phyloP scores from a whole-genome alignment of 2,888 invertebrate species.

The Mechanitis messenoides region DNA sequence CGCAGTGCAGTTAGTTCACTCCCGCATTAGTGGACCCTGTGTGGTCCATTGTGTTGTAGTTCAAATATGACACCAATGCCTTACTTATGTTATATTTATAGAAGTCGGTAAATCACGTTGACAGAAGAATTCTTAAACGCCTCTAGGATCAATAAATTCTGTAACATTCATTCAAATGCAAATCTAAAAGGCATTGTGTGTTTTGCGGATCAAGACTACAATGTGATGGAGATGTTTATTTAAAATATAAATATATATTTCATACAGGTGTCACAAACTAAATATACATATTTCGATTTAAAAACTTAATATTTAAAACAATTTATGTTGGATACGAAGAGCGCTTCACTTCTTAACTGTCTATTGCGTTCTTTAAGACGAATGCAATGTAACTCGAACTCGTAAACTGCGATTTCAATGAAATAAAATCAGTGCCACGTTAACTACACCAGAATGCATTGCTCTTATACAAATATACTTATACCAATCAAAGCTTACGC shows the following conservation, averaged over 20 bases:
- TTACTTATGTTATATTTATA: constrained; percentile 31
- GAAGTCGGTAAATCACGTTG: constrained; percentile 21
- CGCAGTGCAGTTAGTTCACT: constrained; percentile 20
- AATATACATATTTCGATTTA: too few species aligned
- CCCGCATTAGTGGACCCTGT: constrained; percentile 38
- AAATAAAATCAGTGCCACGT: too few species aligned
- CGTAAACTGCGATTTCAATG: too few species aligned
- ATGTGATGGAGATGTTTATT: neutral
- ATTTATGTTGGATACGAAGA: too few species aligned
- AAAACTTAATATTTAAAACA: too few species aligned
- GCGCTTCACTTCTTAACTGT: too few species aligned
- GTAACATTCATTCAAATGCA: constrained; percentile 20
- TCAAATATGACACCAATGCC: constrained; percentile 36
- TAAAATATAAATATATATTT: neutral
- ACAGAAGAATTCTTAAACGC: constrained; percentile 23
- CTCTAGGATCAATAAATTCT: constrained; percentile 24
- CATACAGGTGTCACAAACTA: neutral
- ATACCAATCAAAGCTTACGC: too few species aligned
- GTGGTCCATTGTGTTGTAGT: constrained; percentile 37
- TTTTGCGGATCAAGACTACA: neutral
- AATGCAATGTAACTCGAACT: too few species aligned
- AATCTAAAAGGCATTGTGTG: constrained; percentile 11
- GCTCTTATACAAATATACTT: too few species aligned
- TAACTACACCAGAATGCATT: too few species aligned
- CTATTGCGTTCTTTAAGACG: too few species aligned